phyloP scores from a whole-genome alignment of 2,888 invertebrate genomes.

The Agriopis marginaria region DNA sequence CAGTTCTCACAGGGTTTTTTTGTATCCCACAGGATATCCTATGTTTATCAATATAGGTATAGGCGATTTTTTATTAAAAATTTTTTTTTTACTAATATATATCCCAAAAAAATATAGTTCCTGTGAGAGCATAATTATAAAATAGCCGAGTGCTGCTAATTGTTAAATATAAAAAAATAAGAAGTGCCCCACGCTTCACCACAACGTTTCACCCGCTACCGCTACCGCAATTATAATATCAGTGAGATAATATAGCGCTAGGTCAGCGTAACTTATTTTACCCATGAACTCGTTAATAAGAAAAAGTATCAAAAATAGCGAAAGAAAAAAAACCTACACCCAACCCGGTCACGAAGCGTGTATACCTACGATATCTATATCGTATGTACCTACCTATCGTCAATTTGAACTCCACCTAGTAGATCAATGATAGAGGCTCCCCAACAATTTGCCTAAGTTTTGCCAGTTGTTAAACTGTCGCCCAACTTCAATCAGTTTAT shows the following conservation, averaged over 20 bases:
- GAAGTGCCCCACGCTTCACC: too few species aligned
- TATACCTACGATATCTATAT: constrained; percentile 4
- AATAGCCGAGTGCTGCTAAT: too few species aligned
- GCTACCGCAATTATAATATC: too few species aligned
- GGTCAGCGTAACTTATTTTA: not conserved
- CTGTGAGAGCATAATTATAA: too few species aligned
- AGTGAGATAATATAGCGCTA: not conserved
- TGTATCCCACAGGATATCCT: too few species aligned
- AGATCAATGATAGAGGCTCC: constrained; percentile 24
- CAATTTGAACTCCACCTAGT: constrained; percentile 31
- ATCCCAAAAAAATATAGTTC: too few species aligned
- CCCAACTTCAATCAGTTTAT: not conserved
- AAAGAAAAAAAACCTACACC: constrained; percentile 14
- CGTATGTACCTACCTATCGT: not conserved
- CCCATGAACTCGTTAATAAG: constrained; percentile 1
- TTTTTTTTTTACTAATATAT: too few species aligned
- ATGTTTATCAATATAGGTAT: too few species aligned
- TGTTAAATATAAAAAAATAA: too few species aligned
- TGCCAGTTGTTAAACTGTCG: constrained; percentile 4
- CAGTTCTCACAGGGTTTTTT: too few species aligned
- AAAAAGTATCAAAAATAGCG: constrained; percentile 12
- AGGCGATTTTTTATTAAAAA: too few species aligned
- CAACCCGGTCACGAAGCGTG: constrained; percentile 16
- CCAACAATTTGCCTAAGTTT: constrained; percentile 16
- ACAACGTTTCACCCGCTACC: too few species aligned